phyloP scores from a whole-genome alignment of 2,888 invertebrate species.

The Limnephilus marmoratus region DNA sequence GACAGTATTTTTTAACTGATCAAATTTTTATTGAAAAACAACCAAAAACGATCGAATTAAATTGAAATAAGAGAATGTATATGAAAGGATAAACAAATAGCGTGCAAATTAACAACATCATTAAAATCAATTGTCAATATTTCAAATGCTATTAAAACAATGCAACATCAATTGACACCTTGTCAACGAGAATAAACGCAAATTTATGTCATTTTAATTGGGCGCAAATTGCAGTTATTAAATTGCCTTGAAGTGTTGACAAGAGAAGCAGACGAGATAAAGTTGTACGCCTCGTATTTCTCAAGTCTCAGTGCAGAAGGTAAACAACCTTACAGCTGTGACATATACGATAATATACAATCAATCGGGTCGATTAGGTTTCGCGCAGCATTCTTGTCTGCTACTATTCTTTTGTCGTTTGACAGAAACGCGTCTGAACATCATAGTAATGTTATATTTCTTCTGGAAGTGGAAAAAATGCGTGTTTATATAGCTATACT shows the following conservation, averaged over 20 bases:
- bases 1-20: no score
- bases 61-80: background rate
- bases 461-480: no score
- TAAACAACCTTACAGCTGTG: background rate
- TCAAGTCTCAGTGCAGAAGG: background rate
- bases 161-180: background rate
- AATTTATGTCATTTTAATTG: constrained; percentile 2
- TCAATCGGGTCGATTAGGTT: background rate
- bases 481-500: no score
- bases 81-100: background rate
- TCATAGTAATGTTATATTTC: no score
- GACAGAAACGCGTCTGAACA: no score
- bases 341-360: background rate
- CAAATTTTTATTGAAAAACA: no score
- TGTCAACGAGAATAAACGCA: background rate
- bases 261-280: background rate
- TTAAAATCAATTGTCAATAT: background rate
- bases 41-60: no score
- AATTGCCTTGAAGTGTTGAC: background rate
- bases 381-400: background rate
- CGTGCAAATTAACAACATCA: background rate
- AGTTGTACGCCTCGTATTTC: background rate
- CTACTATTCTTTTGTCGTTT: no score
- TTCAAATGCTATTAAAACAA: background rate
- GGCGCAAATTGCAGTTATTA: background rate